phyloP scores from a whole-genome alignment of 2,797 vertebrate species.

The Poeciliopsis paucimaculata region DNA sequence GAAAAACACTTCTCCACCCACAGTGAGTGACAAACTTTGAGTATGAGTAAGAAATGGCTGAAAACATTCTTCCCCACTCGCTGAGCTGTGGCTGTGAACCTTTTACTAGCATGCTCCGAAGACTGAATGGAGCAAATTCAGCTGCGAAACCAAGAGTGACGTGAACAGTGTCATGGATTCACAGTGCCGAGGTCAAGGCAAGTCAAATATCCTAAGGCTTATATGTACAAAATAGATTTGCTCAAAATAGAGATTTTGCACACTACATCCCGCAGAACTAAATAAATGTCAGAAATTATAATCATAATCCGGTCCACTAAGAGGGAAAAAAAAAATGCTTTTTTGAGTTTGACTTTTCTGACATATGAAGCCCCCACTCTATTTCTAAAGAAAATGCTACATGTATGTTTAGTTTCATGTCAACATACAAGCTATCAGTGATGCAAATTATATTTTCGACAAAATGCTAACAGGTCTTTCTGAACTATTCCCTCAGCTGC shows the following conservation, averaged over 20 bases:
- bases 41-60: slow-evolving; percentile 31
- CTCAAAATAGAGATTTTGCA: slow-evolving; percentile 12
- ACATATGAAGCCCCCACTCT: not conserved
- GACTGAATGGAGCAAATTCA: slow-evolving; percentile 14
- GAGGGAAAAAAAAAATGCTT: not conserved
- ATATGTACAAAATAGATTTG: slow-evolving; percentile 10
- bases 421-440: not conserved
- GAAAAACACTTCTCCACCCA: slow-evolving; percentile 48
- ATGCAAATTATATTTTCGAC: not conserved
- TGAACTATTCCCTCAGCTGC: not conserved
- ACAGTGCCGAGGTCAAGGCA: slow-evolving; percentile 4
- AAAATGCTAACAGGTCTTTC: not conserved
- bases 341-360: not conserved
- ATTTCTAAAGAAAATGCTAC: not conserved
- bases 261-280: not conserved
- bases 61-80: slow-evolving; percentile 8
- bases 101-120: slow-evolving; percentile 4
- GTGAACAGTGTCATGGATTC: slow-evolving; percentile 1
- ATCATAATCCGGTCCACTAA: not conserved
- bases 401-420: not conserved
- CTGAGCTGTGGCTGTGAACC: slow-evolving; percentile 28
- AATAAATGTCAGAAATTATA: slow-evolving; percentile 4
- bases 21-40: slow-evolving; percentile 34
- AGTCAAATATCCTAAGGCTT: slow-evolving; percentile 24
- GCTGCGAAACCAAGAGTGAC: slow-evolving; percentile 18